These are phyloP conservation scores for Cabera pusaria DNA, from an alignment of 2,888 invertebrate genomes.

Conservation along the genomic window DNA sequence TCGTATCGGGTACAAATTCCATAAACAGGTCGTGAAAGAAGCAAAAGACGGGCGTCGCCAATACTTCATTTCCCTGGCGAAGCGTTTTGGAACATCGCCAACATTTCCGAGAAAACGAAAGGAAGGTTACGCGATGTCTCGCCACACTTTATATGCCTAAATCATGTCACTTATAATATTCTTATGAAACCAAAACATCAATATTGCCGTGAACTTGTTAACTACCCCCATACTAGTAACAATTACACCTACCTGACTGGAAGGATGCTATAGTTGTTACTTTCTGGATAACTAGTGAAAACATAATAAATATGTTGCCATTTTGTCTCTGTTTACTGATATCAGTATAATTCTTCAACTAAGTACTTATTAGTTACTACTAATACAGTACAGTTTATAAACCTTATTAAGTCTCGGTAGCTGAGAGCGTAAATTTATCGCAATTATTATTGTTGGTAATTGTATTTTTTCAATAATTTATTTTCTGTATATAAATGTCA, in stretches of 20 bases:
- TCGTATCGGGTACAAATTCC: conserved; percentile 63
- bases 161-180: conserved; percentile 72
- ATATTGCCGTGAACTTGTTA: conserved; percentile 40
- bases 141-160: conserved; percentile 78
- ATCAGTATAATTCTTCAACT: too few species aligned
- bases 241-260: conserved; percentile 48
- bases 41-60: conserved; percentile 66
- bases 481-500: too few species aligned
- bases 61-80: conserved; percentile 74
- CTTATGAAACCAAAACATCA: conserved; percentile 44
- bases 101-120: conserved; percentile 76
- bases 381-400: too few species aligned
- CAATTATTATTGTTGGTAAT: too few species aligned
- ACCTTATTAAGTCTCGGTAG: too few species aligned
- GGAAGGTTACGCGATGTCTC: conserved; percentile 81
- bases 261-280: conserved; percentile 49
- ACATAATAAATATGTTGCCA: conserved; percentile 22
- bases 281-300: conserved; percentile 22
- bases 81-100: conserved; percentile 67
- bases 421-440: too few species aligned
- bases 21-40: conserved; percentile 71
- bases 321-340: background rate
- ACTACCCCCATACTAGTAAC: conserved; percentile 38
- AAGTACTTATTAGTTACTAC: too few species aligned
- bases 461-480: too few species aligned